phyloP scores from a whole-genome alignment of 2,797 vertebrate genomes.

The Dendrocincla fuliginosa region DNA sequence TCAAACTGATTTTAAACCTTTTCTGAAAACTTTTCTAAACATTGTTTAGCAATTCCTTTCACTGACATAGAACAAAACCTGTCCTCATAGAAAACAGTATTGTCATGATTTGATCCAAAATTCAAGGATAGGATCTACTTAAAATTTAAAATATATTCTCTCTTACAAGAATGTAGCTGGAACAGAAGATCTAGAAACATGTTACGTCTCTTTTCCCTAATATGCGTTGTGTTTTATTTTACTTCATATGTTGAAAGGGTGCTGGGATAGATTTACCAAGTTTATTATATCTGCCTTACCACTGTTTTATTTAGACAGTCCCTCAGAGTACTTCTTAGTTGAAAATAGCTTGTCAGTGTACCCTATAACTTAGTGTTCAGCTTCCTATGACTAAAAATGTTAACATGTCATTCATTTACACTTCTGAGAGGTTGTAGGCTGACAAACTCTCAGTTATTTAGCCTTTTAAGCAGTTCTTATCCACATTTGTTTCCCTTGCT shows the following conservation, averaged over 20 bases:
- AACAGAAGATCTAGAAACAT: neutral
- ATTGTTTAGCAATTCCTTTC: neutral
- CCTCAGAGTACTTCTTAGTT: neutral
- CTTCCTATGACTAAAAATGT: neutral
- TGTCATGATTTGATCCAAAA: neutral
- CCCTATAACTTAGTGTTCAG: neutral
- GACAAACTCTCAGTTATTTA: neutral
- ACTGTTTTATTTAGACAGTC: neutral
- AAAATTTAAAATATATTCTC: neutral
- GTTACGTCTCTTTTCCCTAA: neutral
- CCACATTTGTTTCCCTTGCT: neutral
- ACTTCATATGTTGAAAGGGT: neutral
- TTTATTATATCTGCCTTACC: neutral
- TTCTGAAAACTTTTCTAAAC: neutral
- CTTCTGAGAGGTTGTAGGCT: neutral
- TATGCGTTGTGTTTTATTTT: neutral
- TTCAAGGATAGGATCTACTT: neutral
- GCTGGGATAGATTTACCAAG: neutral
- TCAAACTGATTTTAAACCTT: neutral
- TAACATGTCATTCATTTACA: neutral
- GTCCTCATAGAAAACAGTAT: neutral
- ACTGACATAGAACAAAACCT: neutral
- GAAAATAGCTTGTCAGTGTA: neutral
- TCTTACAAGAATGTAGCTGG: neutral
- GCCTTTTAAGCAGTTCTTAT: neutral